Evolutionary conservation across 2,888 invertebrate species (phyloP).

Genomic region (Drosophila cognata): DNA sequence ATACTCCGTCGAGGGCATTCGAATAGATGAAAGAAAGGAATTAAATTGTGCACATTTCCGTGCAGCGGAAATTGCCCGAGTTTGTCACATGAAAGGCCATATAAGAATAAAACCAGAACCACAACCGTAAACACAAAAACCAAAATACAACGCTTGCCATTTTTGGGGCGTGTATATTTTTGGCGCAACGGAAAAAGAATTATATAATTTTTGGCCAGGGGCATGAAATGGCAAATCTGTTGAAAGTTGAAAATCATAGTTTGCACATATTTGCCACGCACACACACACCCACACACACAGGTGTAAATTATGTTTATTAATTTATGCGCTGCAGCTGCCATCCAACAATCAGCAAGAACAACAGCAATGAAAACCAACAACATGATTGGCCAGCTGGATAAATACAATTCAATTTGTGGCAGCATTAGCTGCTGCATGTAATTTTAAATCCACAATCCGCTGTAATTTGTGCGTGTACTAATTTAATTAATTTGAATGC

Average conservation of each 20-base stretch:
- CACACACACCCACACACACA: conserved; percentile 33
- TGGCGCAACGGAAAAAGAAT: conserved; percentile 11
- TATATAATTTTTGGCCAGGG: conserved; percentile 9
- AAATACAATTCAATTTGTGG: conserved; percentile 58
- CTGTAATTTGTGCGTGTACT: conserved; percentile 42
- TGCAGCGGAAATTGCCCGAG: conserved; percentile 73
- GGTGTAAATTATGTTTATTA: conserved; percentile 72
- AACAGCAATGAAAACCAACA: conserved; percentile 4
- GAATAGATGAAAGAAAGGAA: conserved; percentile 47
- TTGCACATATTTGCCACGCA: conserved; percentile 19
- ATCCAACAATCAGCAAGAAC: not conserved
- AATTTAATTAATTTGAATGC: conserved; percentile 71
- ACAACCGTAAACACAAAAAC: conserved; percentile 13
- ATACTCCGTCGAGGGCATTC: not conserved
- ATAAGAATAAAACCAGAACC: conserved; percentile 47
- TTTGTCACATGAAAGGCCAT: conserved; percentile 64
- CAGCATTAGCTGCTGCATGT: conserved; percentile 62
- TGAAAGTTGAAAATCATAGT: conserved; percentile 66
- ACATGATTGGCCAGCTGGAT: conserved; percentile 48
- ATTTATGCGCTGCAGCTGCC: conserved; percentile 52
- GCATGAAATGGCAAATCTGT: conserved; percentile 41
- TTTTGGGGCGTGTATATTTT: conserved; percentile 36
- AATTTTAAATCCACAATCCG: conserved; percentile 41
- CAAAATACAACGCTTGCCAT: conserved; percentile 24
- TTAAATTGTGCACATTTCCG: conserved; percentile 79